phyloP scores from a whole-genome alignment of 2,888 invertebrate genomes.

The Tachina grossa region DNA sequence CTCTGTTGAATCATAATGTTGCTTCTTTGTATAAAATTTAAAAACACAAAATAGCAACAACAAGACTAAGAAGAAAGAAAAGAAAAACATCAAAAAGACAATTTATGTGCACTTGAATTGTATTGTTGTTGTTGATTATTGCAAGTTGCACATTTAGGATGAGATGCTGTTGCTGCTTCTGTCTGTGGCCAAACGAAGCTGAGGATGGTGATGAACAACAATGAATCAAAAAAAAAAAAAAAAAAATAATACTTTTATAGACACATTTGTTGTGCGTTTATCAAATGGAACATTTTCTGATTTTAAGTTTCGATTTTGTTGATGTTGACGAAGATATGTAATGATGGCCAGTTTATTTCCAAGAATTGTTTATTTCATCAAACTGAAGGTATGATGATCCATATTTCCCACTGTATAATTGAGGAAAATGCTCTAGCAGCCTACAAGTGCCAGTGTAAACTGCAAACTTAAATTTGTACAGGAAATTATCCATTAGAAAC shows the following conservation, averaged over 20 bases:
- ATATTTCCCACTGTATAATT: conserved; percentile 74
- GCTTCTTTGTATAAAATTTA: conserved; percentile 43
- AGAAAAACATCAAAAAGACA: conserved; percentile 46
- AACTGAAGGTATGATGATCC: conserved; percentile 81
- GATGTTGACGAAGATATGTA: conserved; percentile 24
- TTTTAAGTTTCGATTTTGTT: conserved; percentile 52
- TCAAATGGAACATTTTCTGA: conserved; percentile 56
- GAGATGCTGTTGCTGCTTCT: conserved; percentile 25
- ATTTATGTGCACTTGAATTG: conserved; percentile 51
- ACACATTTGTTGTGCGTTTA: conserved; percentile 54
- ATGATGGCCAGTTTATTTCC: conserved; percentile 74
- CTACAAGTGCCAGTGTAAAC: conserved; percentile 30
- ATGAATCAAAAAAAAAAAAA: conserved; percentile 8
- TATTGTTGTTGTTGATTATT: conserved; percentile 9
- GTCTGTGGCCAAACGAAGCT: conserved; percentile 5
- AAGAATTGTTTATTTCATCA: conserved; percentile 80
- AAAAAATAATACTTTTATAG: conserved; percentile 13
- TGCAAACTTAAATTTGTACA: background rate
- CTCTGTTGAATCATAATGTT: conserved; percentile 61
- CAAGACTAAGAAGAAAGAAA: background rate
- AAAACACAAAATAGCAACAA: conserved; percentile 25
- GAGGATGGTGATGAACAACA: conserved; percentile 11
- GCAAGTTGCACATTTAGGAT: conserved; percentile 12
- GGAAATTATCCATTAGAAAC: conserved; percentile 55
- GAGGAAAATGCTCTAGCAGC: conserved; percentile 48